phyloP scores from a whole-genome alignment of 1,140 invertebrate species.

The Drosophila serrata region DNA sequence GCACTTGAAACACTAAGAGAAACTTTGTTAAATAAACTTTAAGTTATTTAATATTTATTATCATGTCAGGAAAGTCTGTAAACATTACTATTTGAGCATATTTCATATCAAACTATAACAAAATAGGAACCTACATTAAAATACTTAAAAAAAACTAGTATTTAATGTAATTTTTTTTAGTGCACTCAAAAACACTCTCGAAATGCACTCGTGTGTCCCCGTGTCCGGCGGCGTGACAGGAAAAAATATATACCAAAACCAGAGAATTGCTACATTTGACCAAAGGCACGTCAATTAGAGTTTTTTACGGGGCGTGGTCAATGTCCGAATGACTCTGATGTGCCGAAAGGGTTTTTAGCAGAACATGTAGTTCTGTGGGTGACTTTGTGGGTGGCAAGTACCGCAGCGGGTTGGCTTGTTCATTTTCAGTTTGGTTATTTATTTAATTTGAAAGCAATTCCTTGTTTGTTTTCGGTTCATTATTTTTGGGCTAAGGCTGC shows the following conservation, averaged over 20 bases:
- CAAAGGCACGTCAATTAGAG: conserved; percentile 77
- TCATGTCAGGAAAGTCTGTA: not conserved
- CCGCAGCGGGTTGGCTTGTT: conserved; percentile 27
- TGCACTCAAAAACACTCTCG: conserved; percentile 34
- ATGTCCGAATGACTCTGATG: conserved; percentile 65
- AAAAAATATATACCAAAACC: conserved; percentile 44
- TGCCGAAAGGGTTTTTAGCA: conserved; percentile 5
- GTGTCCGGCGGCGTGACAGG: conserved; percentile 57
- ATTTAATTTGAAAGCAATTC: conserved; percentile 76
- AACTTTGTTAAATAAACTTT: not conserved
- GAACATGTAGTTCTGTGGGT: conserved; percentile 8
- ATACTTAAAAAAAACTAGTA: too few species aligned
- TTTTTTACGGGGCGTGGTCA: conserved; percentile 45
- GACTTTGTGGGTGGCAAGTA: not conserved
- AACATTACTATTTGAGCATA: too few species aligned
- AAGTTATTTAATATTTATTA: too few species aligned
- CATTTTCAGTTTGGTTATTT: conserved; percentile 54
- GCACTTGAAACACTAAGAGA: conserved; percentile 13
- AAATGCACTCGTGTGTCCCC: conserved; percentile 73
- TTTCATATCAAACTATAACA: not conserved
- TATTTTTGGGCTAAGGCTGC: conserved; percentile 32
- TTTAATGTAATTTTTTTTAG: not conserved
- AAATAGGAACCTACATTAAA: not conserved
- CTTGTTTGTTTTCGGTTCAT: conserved; percentile 42
- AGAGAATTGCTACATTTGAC: conserved; percentile 67